A percentile compares a stretch with the other conserved stretches of the same genome.
Conservation (phyloP, 2,888 invertebrate genomes). For the Hemicrepidius hirtus region DNA sequence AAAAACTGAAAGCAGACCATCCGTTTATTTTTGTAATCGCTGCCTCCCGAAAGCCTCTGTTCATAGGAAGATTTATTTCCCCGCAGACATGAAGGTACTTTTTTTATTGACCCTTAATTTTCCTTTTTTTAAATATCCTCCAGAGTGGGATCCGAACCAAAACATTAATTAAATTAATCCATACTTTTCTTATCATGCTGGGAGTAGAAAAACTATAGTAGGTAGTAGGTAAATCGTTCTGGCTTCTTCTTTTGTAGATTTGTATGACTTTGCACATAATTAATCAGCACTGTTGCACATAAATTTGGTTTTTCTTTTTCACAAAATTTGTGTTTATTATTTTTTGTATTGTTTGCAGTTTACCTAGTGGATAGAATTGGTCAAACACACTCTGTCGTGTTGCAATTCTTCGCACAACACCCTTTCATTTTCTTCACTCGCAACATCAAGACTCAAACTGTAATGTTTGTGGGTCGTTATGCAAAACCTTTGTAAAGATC, state of each 20-base stretch:
- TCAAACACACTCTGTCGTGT: background rate
- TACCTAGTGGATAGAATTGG: constrained; percentile 1
- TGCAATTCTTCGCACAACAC: background rate
- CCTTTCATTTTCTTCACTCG: constrained; percentile 5
- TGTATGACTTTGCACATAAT: no score
- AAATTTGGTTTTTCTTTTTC: no score
- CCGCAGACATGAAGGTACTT: background rate
- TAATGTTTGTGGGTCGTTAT: background rate
- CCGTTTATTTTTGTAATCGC: constrained; percentile 15
- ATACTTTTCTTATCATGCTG: no score
- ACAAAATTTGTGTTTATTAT: background rate
- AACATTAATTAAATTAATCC: no score
- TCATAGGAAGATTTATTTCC: background rate
- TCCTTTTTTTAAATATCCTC: no score
- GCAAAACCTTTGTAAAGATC: no score
- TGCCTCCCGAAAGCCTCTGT: background rate
- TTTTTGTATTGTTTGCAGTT: constrained; percentile 10
- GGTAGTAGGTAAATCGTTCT: no score
- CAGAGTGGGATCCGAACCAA: no score
- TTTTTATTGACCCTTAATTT: no score
- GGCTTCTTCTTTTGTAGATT: no score
- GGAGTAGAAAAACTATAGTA: no score
- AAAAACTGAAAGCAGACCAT: constrained; percentile 14
- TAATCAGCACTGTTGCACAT: no score
- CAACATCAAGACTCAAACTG: background rate